phyloP scores from a whole-genome alignment of 1,140 invertebrate genomes.

The Globodera ellingtonae region DNA sequence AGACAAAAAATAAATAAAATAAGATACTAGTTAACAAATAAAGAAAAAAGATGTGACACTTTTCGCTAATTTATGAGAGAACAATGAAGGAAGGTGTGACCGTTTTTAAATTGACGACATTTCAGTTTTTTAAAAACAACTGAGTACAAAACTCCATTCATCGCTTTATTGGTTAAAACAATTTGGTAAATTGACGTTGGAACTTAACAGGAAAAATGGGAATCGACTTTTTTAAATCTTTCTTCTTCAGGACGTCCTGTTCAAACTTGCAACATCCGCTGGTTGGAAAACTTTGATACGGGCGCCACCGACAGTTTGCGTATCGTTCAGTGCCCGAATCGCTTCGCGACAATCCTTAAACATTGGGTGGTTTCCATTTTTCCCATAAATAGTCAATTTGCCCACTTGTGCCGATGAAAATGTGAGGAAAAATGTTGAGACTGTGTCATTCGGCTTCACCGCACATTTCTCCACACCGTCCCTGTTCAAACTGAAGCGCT shows the following conservation, averaged over 20 bases:
- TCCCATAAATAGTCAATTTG: background rate
- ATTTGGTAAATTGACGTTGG: too few species aligned
- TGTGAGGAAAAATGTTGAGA: slow-evolving; percentile 8
- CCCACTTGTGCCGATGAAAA: slow-evolving; percentile 1
- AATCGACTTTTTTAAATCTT: too few species aligned
- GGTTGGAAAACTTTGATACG: slow-evolving; percentile 12
- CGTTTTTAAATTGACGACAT: too few species aligned
- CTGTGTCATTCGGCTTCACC: background rate
- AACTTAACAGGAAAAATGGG: too few species aligned
- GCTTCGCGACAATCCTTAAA: slow-evolving; percentile 5
- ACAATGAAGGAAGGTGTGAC: too few species aligned
- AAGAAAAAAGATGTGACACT: too few species aligned
- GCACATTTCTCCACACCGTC: slow-evolving; percentile 14
- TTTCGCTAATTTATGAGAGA: too few species aligned
- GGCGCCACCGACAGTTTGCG: background rate
- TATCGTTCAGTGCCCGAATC: background rate
- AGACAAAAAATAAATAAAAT: too few species aligned
- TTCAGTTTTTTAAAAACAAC: too few species aligned
- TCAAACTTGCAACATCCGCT: background rate
- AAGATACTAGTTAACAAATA: too few species aligned
- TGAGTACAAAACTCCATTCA: too few species aligned
- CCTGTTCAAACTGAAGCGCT: slow-evolving; percentile 4
- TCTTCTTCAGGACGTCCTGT: background rate
- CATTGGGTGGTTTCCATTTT: background rate
- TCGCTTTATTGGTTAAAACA: too few species aligned